Evolutionary conservation across 1,140 invertebrate genomes (phyloP), one percentile per base, ranked within the genome.

Genomic region (Lordiphosa collinella): DNA sequence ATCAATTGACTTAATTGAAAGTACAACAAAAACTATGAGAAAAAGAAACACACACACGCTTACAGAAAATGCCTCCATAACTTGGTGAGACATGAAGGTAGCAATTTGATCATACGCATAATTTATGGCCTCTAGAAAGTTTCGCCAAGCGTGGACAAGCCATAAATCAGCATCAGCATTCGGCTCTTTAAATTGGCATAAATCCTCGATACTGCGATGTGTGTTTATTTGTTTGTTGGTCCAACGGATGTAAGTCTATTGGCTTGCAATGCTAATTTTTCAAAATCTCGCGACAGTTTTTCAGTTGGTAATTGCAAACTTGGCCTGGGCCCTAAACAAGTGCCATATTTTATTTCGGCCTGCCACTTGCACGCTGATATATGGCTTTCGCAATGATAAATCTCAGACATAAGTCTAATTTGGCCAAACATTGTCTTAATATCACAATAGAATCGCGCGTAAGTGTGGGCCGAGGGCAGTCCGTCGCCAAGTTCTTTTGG

Each of bases 1-100:
- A 78, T 84, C 78, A 84, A 84, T 84, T 84, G 78, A 54, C 79
- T 84, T 84, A 84, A 84, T 84, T 84, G 78, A 78, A 84, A 84
- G 78, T 66, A 76, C 68, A 82, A 76, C 61, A 82, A 55, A 76
- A 43, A 34, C 49, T 47, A 44, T n/a, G n/a, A 25, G 8, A 25
- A n/a, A 43, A 11, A n/a, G n/a, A 22, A 41, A 13, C 7, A 38
- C 5, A 38, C n/a, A 36, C 34, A 36, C n/a, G 46, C 32, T n/a
- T 35, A 31, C 37, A 56, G 59, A 34, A 29, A 25, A 31, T 43
- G 25, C 25, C 25, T 1, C 25, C 25, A 29, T 29, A 29, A 38
- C 22, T 34, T 32, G 69, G 66, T 65, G 34, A 51, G 37, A 75
- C 58, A 82, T 84, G 76, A 82, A 82, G 78, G 78, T 82, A 82